Conservation (phyloP, 92 coral and sea anemone genomes). For the Metridium senile region DNA sequence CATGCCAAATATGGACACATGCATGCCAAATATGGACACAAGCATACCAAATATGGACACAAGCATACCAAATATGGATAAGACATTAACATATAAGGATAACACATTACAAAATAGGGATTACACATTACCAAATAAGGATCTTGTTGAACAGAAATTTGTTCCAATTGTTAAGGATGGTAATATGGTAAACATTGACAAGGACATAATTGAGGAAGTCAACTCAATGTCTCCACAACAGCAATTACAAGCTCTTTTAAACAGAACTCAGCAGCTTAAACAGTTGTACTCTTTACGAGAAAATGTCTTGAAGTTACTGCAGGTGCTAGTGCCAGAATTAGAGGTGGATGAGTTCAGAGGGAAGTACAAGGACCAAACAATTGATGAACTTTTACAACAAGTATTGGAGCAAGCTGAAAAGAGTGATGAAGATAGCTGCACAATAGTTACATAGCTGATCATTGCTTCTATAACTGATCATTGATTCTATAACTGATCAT, state of each 20-base stretch:
- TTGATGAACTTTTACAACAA: slow-evolving; percentile 82
- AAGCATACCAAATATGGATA: not conserved
- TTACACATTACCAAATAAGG: not conserved
- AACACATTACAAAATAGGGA: not conserved
- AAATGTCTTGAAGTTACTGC: slow-evolving; percentile 84
- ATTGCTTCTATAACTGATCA: not conserved
- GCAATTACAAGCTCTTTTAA: slow-evolving; percentile 58
- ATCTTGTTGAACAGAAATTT: not conserved
- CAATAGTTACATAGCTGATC: not conserved
- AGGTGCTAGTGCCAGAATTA: slow-evolving; percentile 86
- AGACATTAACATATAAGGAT: not conserved
- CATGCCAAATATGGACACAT: slow-evolving; percentile 6
- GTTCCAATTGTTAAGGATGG: not conserved
- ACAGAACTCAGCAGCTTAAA: slow-evolving; percentile 67
- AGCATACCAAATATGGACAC: not conserved
- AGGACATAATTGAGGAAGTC: slow-evolving; percentile 59
- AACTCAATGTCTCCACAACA: slow-evolving; percentile 44
- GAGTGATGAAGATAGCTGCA: not conserved
- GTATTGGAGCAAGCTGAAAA: slow-evolving; percentile 68
- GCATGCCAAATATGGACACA: slow-evolving; percentile 6
- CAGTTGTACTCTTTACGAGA: slow-evolving; percentile 71
- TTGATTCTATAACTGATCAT: no score
- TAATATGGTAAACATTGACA: slow-evolving; percentile 46
- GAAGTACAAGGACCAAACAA: slow-evolving; percentile 62
- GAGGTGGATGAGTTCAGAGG: slow-evolving; percentile 76